Base-by-base conservation (phyloP, 2,888 invertebrate genomes). In the Criorhina ranunculi region DNA sequence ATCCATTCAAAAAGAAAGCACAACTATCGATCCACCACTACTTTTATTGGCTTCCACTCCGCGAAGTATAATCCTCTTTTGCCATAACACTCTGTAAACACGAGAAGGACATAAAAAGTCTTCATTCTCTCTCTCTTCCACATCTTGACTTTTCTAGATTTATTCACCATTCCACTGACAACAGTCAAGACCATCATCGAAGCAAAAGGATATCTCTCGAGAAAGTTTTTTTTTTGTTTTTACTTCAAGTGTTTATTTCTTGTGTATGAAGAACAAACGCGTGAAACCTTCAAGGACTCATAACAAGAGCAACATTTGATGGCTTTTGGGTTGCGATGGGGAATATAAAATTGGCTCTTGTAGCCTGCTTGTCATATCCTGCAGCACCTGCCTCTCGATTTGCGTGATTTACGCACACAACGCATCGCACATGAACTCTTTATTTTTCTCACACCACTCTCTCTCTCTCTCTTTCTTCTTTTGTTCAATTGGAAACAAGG, bases 341-440 rank as follows among this genome's bases (percentile, higher is more conserved):
- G 29, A 37, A 53, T 31, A 72, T 69, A 60, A 78, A 79, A 83
- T 83, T 83, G 79, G 69, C 85, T 79, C 79, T 75, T 75, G 79
- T 75, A 66, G 57, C 42, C 64, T 44, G 59, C 72, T 67, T 79
- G 79, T 83, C 79, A 83, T 69, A 78, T 83, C 83, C 83, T 67
- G 85, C 80, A 85, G 75, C 85, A 85, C 85, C 85, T 85, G 85
- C 46, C 66, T 80, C 64, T 76, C 66, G 85, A 85, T 70, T 66
- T 85, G 53, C 85, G 85, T 85, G 85, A 80, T 85, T 85, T 85
- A 85, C 85, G 75, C 85, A 75, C 59, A 76, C 73, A 64, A 79
- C 75, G 75, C 70, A 79, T 69, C 49, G 29, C 53, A 76, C 62
- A 75, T 79, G 57, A 80, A 75, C 67, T 57, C 69, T 67, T 73